phyloP scores from a whole-genome alignment of 2,888 invertebrate species.

The Rhaphigaster nebulosa region DNA sequence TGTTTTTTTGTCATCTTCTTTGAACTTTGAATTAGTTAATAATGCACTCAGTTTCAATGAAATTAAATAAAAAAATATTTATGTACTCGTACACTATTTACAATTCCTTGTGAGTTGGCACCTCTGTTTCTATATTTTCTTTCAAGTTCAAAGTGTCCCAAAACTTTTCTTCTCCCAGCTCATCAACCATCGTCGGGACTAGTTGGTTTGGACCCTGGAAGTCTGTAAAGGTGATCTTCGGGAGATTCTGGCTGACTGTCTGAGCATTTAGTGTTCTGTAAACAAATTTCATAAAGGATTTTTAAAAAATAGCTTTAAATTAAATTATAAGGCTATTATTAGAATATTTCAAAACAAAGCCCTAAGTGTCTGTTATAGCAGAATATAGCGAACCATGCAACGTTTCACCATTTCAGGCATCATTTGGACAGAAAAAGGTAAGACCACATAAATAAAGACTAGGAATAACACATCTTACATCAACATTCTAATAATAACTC shows the following conservation, averaged over 20 bases:
- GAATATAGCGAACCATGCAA: no score
- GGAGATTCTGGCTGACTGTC: neutral
- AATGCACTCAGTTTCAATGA: neutral
- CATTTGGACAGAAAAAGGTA: no score
- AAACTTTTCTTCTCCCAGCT: slow-evolving; percentile 3
- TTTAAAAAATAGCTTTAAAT: neutral
- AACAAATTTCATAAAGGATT: neutral
- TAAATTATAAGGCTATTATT: neutral
- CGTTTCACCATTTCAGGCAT: no score
- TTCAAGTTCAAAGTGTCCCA: slow-evolving; percentile 35
- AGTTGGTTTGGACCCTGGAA: slow-evolving; percentile 6
- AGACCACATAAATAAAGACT: no score
- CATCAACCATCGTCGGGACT: neutral
- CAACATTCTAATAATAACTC: no score
- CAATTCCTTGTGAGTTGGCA: neutral
- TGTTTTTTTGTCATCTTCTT: neutral
- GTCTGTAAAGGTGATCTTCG: slow-evolving; percentile 18
- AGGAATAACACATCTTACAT: no score
- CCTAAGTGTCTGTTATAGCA: no score
- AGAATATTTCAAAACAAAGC: neutral
- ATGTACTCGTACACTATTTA: neutral
- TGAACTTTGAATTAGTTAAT: neutral
- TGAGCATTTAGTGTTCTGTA: neutral
- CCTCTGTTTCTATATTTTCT: neutral
- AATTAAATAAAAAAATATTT: neutral